Base-by-base conservation (phyloP, 2,888 invertebrate genomes). In the Caenorhabditis sp. region DNA sequence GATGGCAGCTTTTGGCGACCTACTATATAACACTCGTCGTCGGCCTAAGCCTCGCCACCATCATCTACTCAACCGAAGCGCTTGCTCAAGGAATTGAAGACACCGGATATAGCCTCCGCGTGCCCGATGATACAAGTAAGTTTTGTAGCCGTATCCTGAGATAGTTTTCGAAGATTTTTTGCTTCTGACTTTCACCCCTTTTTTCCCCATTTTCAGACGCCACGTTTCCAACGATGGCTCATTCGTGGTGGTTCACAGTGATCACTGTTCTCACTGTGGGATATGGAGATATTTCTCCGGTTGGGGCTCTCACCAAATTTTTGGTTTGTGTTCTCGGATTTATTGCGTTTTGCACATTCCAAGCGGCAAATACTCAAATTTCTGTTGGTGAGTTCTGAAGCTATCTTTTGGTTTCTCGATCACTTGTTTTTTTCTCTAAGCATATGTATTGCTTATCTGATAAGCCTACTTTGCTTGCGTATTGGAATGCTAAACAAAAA, bases 171-270 rank as follows among this genome's bases (percentile, higher is more conserved):
- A 49, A n/a, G 10, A 5, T 24, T 49, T 19, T 31, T 51, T 19
- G 49, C 19, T 49, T 28, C 38, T 38, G 6, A 41, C 61, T 63
- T n/a, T 10, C 7, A 38, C 38, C 38, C 38, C 38, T 10, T 38
- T 12, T 2, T 10, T 38, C 38, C 31, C 0, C 22, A 28, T 35
- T 66, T 47, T 12, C 31, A 77, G 77, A 63, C 19, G 68, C 80
- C 41, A 84, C 80, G 35, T 83, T 87, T 56, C 82, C 82, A 3
- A 85, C 85, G 6, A 82, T 87, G 68, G 85, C 87, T 8, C 89
- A 91, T 26, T 85, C 91, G 0, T 87, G 90, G 84, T 91, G 91
- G 91, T 91, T 89, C 69, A 87, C 85, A 8, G 85, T 85, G 3
- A 89, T 91, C 24, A 86, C 90, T 5, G 82, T 90, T 1, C 35